phyloP scores from a whole-genome alignment of 2,888 invertebrate species.

The Lumbricus terrestris region DNA sequence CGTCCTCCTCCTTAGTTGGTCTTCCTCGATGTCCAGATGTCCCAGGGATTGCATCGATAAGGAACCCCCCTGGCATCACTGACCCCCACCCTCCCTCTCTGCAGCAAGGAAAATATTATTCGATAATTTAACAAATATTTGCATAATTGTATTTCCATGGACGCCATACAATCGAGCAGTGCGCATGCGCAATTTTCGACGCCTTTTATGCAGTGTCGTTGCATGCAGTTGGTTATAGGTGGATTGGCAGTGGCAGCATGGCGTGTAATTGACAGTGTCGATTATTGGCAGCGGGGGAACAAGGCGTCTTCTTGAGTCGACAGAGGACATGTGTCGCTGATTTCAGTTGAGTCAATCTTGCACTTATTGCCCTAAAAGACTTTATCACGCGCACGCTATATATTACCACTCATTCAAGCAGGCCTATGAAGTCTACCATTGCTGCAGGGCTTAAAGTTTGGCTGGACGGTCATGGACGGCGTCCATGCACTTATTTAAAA shows the following conservation, averaged over 20 bases:
- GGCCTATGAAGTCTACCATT: background rate
- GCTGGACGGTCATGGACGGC: no score
- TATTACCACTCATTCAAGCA: background rate
- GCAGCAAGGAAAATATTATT: background rate
- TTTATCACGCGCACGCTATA: background rate
- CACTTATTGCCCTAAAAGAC: background rate
- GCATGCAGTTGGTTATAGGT: constrained; percentile 3
- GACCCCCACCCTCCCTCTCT: no score
- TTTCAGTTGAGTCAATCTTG: background rate
- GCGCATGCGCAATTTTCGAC: background rate
- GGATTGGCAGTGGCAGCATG: background rate
- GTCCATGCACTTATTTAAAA: no score
- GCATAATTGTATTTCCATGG: background rate
- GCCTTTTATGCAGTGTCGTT: background rate
- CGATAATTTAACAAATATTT: background rate
- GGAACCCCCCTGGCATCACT: background rate
- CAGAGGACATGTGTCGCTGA: background rate
- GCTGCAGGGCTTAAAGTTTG: no score
- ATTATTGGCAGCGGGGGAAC: background rate
- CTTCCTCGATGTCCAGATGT: background rate
- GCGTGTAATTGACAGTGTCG: background rate
- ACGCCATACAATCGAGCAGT: background rate
- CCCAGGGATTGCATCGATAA: background rate
- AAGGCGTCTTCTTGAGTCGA: background rate
- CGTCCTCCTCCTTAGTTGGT: background rate